These are phyloP conservation scores for Distichodus sexfasciatus DNA, from an alignment of 2,797 vertebrate species.

Conservation along the genomic window DNA sequence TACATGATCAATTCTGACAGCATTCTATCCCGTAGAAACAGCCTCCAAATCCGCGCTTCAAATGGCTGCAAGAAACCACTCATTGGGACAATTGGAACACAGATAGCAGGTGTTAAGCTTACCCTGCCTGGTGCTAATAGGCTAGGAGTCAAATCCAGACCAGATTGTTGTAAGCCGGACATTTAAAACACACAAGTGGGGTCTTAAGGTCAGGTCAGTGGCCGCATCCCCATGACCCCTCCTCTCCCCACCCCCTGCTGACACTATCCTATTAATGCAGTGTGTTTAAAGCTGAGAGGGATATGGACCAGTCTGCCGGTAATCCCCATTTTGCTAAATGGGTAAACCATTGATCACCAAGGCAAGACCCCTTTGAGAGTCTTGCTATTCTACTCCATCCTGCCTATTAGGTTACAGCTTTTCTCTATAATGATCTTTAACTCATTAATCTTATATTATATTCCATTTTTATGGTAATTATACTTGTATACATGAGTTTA, in stretches of 20 bases:
- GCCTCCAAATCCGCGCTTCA: slow-evolving; percentile 20
- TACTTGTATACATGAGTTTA: too few species aligned
- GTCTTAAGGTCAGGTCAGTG: slow-evolving; percentile 64
- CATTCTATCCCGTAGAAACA: slow-evolving; percentile 16
- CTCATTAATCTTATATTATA: not conserved
- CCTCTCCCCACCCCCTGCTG: not conserved
- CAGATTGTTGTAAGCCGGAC: slow-evolving; percentile 30
- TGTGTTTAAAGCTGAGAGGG: not conserved
- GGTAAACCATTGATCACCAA: not conserved
- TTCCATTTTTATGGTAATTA: too few species aligned
- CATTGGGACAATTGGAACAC: slow-evolving; percentile 3
- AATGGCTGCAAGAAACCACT: slow-evolving; percentile 22
- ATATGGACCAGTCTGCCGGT: not conserved
- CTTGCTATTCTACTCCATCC: not conserved
- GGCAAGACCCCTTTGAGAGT: not conserved
- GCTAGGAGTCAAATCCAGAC: slow-evolving; percentile 47
- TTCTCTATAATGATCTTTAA: not conserved
- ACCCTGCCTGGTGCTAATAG: slow-evolving; percentile 54
- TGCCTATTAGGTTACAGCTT: not conserved
- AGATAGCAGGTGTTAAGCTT: slow-evolving; percentile 39
- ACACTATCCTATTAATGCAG: not conserved
- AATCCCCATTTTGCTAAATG: not conserved
- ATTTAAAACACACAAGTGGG: slow-evolving; percentile 50
- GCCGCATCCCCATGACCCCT: not conserved
- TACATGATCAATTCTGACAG: not conserved